phyloP scores from a whole-genome alignment of 2,113 vertebrate species.

The Cranoglanis bouderius region DNA sequence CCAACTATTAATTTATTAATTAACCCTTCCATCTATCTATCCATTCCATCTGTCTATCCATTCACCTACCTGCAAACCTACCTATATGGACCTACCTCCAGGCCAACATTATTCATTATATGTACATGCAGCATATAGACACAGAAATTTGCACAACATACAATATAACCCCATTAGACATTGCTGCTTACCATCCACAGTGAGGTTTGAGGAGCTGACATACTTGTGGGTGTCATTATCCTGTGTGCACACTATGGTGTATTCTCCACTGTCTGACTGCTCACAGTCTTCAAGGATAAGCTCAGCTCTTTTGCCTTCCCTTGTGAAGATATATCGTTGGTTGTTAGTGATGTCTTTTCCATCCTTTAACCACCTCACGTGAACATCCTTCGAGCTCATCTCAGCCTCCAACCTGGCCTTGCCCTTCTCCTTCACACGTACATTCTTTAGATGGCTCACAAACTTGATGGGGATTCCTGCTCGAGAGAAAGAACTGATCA shows the following conservation, averaged over 20 bases:
- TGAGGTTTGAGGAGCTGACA: conserved; percentile 60
- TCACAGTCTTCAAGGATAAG: conserved; percentile 65
- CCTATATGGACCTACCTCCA: not conserved
- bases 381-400: conserved; percentile 69
- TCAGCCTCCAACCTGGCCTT: conserved; percentile 67
- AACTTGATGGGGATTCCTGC: conserved; percentile 69
- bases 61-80: not conserved
- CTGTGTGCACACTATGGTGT: conserved; percentile 60
- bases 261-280: conserved; percentile 60
- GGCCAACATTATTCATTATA: not conserved
- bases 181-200: conserved; percentile 62
- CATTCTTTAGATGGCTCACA: conserved; percentile 67
- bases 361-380: conserved; percentile 66
- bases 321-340: conserved; percentile 59
- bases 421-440: conserved; percentile 64
- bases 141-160: not conserved
- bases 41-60: not conserved
- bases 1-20: not conserved
- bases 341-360: conserved; percentile 57
- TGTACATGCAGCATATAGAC: not conserved
- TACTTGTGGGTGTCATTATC: conserved; percentile 67
- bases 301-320: conserved; percentile 66
- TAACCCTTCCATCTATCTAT: not conserved
- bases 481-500: not conserved
- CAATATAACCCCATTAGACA: not conserved